These are phyloP conservation scores for Scelioninae gen. 1 DNA, from an alignment of 2,888 invertebrate genomes.

Conservation along the genomic window DNA sequence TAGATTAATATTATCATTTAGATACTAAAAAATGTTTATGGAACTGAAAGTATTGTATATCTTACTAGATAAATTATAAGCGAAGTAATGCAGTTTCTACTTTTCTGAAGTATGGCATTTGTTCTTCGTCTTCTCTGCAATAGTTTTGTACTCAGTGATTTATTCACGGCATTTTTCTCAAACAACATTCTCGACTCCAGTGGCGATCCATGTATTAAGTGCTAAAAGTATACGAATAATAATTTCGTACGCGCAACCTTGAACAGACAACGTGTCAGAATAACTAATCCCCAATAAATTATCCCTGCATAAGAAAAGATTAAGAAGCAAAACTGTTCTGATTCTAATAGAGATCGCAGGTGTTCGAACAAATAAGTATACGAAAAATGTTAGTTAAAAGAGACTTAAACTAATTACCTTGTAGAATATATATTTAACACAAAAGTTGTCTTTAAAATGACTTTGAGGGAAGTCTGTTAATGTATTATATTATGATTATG, in stretches of 20 bases:
- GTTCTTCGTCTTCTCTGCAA: constrained; percentile 49
- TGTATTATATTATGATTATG: too few relatives aligned
- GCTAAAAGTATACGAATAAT: constrained; percentile 45
- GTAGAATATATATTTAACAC: too few relatives aligned
- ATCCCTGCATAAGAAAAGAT: constrained; percentile 11
- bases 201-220: constrained; percentile 32
- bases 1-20: too few relatives aligned
- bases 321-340: constrained; percentile 16
- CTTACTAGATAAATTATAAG: too few relatives aligned
- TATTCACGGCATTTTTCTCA: constrained; percentile 63
- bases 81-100: too few relatives aligned
- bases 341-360: background rate
- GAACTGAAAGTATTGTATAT: too few relatives aligned
- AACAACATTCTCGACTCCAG: constrained; percentile 45
- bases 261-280: constrained; percentile 17
- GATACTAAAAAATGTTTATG: too few relatives aligned
- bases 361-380: too few relatives aligned
- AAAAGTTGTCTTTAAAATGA: too few relatives aligned
- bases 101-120: constrained; percentile 57
- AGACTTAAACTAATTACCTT: too few relatives aligned
- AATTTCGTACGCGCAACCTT: constrained; percentile 44
- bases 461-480: too few relatives aligned
- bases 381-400: too few relatives aligned
- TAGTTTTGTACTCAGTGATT: constrained; percentile 57
- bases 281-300: constrained; percentile 33